A percentile compares a stretch with the other conserved stretches of the same genome.
phyloP scores from a whole-genome alignment of 2,888 invertebrate species.

The Zygogramma bicolorata region DNA sequence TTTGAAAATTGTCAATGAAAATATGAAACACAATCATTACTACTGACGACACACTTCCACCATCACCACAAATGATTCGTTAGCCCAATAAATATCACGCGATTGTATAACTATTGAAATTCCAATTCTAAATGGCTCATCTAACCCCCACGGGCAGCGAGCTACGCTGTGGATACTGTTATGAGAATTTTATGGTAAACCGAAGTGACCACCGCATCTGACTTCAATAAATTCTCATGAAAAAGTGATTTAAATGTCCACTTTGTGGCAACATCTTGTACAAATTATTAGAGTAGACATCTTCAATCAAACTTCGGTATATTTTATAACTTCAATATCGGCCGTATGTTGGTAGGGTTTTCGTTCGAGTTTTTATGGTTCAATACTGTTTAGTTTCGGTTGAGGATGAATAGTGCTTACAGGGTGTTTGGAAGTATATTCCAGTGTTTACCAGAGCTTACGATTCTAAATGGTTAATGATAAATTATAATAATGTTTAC shows the following conservation, averaged over 20 bases:
- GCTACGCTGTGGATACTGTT: slow-evolving; percentile 25
- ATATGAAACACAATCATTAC: not conserved
- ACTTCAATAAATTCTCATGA: slow-evolving; percentile 44
- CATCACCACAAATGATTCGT: not conserved
- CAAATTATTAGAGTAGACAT: slow-evolving; percentile 48
- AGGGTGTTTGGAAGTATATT: not conserved
- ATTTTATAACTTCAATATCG: slow-evolving; percentile 49
- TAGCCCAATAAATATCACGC: not conserved
- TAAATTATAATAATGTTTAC: too few species aligned
- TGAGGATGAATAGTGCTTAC: not conserved
- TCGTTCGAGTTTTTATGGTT: slow-evolving; percentile 10
- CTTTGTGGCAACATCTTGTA: slow-evolving; percentile 50
- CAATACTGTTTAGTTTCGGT: not conserved
- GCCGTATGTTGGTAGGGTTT: slow-evolving; percentile 8
- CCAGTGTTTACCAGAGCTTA: too few species aligned
- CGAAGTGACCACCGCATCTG: slow-evolving; percentile 40
- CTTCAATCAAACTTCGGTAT: slow-evolving; percentile 48
- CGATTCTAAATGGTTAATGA: too few species aligned
- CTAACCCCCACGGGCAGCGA: slow-evolving; percentile 10
- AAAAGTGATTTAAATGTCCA: slow-evolving; percentile 44
- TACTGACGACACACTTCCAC: not conserved
- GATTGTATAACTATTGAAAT: not conserved
- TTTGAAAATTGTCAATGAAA: too few species aligned
- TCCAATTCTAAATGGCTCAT: slow-evolving; percentile 16
- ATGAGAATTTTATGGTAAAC: slow-evolving; percentile 41